Base-by-base conservation (phyloP, 2,113 vertebrate species). In the Aleadryas rufinucha region DNA sequence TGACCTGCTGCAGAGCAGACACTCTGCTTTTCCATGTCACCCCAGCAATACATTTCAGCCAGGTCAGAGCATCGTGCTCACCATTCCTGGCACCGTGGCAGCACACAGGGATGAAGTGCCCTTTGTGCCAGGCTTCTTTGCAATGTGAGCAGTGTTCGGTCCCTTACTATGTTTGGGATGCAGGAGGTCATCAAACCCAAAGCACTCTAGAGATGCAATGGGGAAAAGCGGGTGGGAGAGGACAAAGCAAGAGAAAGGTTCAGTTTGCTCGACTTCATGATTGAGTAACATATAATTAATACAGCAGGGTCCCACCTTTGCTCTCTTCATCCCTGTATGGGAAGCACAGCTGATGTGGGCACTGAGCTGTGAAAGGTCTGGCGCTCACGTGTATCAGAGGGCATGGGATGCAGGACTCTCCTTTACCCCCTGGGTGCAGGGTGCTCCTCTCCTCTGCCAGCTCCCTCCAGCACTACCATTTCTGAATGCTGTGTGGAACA, bases 311-410 rank as follows among this genome's bases (percentile, higher is more conserved):
- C 66, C 39, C 63, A 74, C 39, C 64, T 90, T 42, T 70, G 39
- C 76, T 81, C 50, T 59, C 39, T 44, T 81, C 27, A 27, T 30
- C 56, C 39, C 35, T 1, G 1, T 9, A 31, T 12, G 41, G 45
- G 83, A 64, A 72, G 37, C 33, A 59, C 35, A n/a, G 60, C 69
- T 60, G 47, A 41, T 8, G 31, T 13, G 61, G 35, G 45, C 65
- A n/a, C 39, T 56, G 39, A 26, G 1, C 45, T 70, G 13, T 21
- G 45, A 61, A 49, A 4, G 15, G 44, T 21, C 24, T 69, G 87
- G 63, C 8, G 13, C 47, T 23, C 68, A 52, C 0, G 1, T 2
- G 0, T 28, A 33, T 8, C 78, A 53, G 28, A 72, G 56, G 44
- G 27, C 30, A 84, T 0, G 1, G 5, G 41, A 35, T 4, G 16